Percentiles rank a stretch among this genome's conserved stretches.
Evolutionary conservation across 2,797 vertebrate genomes (phyloP).

Genomic region (Sebastes taczanowskii): DNA sequence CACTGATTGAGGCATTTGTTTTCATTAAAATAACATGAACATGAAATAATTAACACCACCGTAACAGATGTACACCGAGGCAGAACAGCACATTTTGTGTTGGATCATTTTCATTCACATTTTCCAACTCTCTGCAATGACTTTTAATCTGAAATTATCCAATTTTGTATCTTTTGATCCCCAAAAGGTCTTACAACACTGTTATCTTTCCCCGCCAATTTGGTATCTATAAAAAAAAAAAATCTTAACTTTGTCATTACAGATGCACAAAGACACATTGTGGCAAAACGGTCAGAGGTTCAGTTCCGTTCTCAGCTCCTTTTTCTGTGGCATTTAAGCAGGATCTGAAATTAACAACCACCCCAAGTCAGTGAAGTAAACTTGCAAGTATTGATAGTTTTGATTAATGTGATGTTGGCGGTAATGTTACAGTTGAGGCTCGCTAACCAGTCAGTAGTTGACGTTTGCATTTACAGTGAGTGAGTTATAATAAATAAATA

Average conservation of each 20-base stretch:
- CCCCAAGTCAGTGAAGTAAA: too few species aligned
- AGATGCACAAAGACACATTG: not conserved
- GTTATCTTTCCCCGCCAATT: not conserved
- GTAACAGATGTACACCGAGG: not conserved
- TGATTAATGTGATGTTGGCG: too few species aligned
- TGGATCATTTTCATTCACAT: not conserved
- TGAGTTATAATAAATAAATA: too few species aligned
- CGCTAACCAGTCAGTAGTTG: too few species aligned
- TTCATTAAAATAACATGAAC: constrained; percentile 2
- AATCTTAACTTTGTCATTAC: not conserved
- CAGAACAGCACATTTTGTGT: not conserved
- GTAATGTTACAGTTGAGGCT: too few species aligned
- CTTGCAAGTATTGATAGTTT: too few species aligned
- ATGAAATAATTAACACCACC: not conserved
- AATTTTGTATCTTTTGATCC: not conserved
- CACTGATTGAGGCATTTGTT: not conserved
- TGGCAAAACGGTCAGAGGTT: not conserved
- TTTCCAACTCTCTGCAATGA: not conserved
- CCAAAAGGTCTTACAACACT: not conserved
- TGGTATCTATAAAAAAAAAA: not conserved
- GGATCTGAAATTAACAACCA: too few species aligned
- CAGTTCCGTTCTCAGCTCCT: not conserved
- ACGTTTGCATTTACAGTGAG: too few species aligned
- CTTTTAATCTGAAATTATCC: not conserved
- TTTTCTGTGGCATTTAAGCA: not conserved